These are phyloP conservation scores for Stenichneumon culpator DNA, from an alignment of 2,888 invertebrate genomes.

Conservation along the genomic window DNA sequence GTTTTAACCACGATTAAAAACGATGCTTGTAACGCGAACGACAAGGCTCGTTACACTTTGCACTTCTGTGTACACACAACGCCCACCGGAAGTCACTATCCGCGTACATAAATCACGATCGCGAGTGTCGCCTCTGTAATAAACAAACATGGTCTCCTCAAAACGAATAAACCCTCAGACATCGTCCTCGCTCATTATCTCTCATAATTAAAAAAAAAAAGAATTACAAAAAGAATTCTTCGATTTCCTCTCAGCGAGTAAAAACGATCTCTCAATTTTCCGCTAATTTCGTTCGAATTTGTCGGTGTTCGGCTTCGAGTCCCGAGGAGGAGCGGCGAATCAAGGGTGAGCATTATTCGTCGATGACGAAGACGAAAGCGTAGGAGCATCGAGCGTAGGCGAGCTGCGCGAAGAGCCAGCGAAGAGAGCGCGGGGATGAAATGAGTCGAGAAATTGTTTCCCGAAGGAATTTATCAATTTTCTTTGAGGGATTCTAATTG, in stretches of 20 bases:
- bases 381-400: slow-evolving; percentile 30
- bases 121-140: slow-evolving; percentile 42
- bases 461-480: slow-evolving; percentile 85
- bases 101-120: slow-evolving; percentile 31
- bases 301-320: slow-evolving; percentile 62
- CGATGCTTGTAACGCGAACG: slow-evolving; percentile 50
- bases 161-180: neutral
- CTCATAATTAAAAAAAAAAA: neutral
- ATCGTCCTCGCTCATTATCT: neutral
- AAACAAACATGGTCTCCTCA: slow-evolving; percentile 14
- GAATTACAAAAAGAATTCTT: slow-evolving; percentile 38
- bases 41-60: slow-evolving; percentile 63
- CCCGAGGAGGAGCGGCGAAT: slow-evolving; percentile 47
- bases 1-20: slow-evolving; percentile 64
- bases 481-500: slow-evolving; percentile 85
- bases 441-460: slow-evolving; percentile 85
- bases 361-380: slow-evolving; percentile 52
- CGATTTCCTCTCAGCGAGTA: slow-evolving; percentile 66
- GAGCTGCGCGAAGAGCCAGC: neutral
- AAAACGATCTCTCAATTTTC: slow-evolving; percentile 76
- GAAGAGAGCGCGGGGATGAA: slow-evolving; percentile 76
- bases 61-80: slow-evolving; percentile 53
- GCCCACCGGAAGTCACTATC: slow-evolving; percentile 60
- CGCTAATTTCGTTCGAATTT: slow-evolving; percentile 77
- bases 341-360: slow-evolving; percentile 39